Evolutionary conservation across 2,797 vertebrate genomes (phyloP), one percentile per base, ranked within the genome.

Genomic region (Babyrousa celebensis): DNA sequence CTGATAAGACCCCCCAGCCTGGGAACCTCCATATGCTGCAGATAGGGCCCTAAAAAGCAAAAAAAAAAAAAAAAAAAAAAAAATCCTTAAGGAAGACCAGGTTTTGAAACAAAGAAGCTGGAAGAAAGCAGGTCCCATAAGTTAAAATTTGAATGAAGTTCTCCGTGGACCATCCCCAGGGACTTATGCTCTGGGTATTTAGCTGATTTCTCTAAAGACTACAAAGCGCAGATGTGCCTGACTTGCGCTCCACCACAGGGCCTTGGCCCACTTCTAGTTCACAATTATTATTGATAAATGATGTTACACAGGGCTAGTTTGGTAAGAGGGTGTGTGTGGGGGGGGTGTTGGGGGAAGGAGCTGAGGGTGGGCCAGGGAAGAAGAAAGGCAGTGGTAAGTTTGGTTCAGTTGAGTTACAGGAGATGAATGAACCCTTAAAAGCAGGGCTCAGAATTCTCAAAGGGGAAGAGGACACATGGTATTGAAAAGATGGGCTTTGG

Each of bases 361-460:
- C 25, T 60, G 48, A 63, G 27, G 12, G 40, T 27, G 29, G 21
- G 17, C 18, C 18, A 27, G 23, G 29, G 56, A 75, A 48, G 70
- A 82, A 68, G 62, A 82, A 60, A 83, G 4, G 48, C 15, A 0
- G 17, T 65, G 17, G 1, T 79, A 83, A 36, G 3, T 54, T 40
- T 74, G 43, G 27, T 89, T 97, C 52, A 75, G 54, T 1, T 80
- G 58, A 89, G 79, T 75, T 78, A 52, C 0, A 68, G 21, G 62
- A 72, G 48, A 86, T 17, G 74, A 93, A 84, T 68, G 77, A 94
- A 58, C 56, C 70, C 54, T 71, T 67, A 92, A 67, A 94, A 93
- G 27, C 0, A 0, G 65, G 12, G 18, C 62, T 93, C 29, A 40
- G 75, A 78, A 67, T 87, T 78, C 70, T 48, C 89, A 75, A 25